phyloP scores from a whole-genome alignment of 2,797 vertebrate genomes.

The Capromys pilorides region DNA sequence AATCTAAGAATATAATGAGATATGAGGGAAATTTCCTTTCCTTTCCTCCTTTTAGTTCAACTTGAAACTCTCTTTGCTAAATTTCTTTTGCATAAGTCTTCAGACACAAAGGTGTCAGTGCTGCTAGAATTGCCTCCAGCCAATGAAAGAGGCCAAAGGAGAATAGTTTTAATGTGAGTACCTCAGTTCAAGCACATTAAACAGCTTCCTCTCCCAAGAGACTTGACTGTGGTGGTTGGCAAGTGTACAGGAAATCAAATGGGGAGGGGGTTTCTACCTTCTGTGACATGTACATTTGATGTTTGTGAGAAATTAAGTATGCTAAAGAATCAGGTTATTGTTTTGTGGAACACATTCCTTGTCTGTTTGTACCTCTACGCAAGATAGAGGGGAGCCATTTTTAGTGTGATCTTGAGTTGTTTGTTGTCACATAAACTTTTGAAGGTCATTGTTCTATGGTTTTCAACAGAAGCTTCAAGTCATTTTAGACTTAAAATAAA shows the following conservation, averaged over 20 bases:
- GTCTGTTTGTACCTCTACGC: background rate
- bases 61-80: conserved; percentile 27
- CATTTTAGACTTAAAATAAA: background rate
- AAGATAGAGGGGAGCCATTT: background rate
- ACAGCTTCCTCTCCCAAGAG: background rate
- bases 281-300: background rate
- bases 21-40: conserved; percentile 52
- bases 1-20: conserved; percentile 59
- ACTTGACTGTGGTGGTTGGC: background rate
- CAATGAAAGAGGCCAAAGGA: background rate
- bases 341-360: conserved; percentile 7
- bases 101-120: background rate
- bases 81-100: conserved; percentile 10
- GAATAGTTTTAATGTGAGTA: background rate
- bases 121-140: background rate
- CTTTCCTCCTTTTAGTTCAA: conserved; percentile 42
- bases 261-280: background rate
- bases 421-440: background rate
- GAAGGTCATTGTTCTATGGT: background rate
- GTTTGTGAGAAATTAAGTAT: conserved; percentile 33
- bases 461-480: background rate
- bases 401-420: conserved; percentile 3
- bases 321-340: conserved; percentile 1
- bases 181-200: background rate
- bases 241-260: conserved; percentile 50